phyloP scores from a whole-genome alignment of 2,797 vertebrate genomes.

The Sorex maritimensis region DNA sequence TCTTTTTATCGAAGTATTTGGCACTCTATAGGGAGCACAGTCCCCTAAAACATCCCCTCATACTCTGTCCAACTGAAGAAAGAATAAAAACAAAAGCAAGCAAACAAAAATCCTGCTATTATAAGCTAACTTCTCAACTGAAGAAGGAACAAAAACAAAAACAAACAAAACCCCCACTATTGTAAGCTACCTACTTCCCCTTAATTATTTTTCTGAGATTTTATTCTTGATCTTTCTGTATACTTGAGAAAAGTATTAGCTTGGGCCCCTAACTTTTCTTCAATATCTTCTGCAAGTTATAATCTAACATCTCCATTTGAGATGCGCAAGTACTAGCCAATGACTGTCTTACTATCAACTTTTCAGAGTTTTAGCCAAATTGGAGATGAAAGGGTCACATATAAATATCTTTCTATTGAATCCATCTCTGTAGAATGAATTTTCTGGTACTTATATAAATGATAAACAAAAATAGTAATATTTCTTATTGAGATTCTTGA shows the following conservation, averaged over 20 bases:
- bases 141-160: background rate
- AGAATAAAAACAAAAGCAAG: too few species aligned
- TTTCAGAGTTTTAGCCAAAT: background rate
- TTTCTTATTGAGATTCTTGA: constrained; percentile 23
- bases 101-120: too few species aligned
- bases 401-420: background rate
- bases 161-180: too few species aligned
- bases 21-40: background rate
- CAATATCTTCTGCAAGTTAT: background rate
- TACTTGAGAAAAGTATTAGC: background rate
- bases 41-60: constrained; percentile 31
- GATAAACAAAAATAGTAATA: constrained; percentile 54
- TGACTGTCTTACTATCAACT: background rate
- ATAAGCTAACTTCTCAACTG: background rate
- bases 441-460: background rate
- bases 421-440: background rate
- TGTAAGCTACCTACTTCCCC: background rate
- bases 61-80: background rate
- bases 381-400: background rate
- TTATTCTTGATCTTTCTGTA: background rate
- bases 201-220: constrained; percentile 39
- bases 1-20: background rate
- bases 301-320: background rate
- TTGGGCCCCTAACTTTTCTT: background rate
- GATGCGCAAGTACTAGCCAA: background rate